Evolutionary conservation across 92 coral and sea anemone species (phyloP), one percentile per base, ranked within the genome.

Genomic region (Heteractis magnifica): DNA sequence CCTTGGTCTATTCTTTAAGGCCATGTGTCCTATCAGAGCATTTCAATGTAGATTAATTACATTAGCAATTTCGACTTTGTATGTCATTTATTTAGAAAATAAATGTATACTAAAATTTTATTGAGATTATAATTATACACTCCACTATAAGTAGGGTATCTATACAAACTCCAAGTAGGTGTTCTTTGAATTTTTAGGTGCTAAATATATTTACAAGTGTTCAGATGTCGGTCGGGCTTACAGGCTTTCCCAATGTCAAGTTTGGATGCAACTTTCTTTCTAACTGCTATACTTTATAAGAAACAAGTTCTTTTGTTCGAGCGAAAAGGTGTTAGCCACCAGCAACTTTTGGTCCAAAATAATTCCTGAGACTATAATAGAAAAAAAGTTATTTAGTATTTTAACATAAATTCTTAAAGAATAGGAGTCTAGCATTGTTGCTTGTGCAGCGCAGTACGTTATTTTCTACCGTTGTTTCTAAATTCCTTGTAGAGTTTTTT

Each of bases 11-110:
- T 68, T 68, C 71, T 23, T 14, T 26, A 11, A 1, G 5, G 16
- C 74, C 84, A 81, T 81, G 77, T 70, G 77, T 34, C 56, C 0
- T 26, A 68, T 20, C 16, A 50, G 49, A 48, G 41, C 50, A 21
- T 79, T 62, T 14, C n/a, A 71, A 71, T 49, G 8, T 19, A 3
- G 51, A 59, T 77, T 79, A 81, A 81, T 81, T 51, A 70, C 84
- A 81, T 44, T 74, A 72, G 34, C 13, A 49, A 72, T 44, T 72
- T 16, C 34, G 15, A 20, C 14, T 71, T 68, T 65, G 56, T 19
- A 68, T 81, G n/a, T 52, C 14, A 68, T 26, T 68, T 26, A 68
- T 26, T 68, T 68, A 48, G 73, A 10, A 68, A 68, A 68, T 20
- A 26, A 23, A n/a, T 2, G 1, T n/a, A 20, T 23, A 10, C 23